These are phyloP conservation scores for Mionectes macconnelli DNA, from an alignment of 2,113 vertebrate genomes.

Conservation along the genomic window DNA sequence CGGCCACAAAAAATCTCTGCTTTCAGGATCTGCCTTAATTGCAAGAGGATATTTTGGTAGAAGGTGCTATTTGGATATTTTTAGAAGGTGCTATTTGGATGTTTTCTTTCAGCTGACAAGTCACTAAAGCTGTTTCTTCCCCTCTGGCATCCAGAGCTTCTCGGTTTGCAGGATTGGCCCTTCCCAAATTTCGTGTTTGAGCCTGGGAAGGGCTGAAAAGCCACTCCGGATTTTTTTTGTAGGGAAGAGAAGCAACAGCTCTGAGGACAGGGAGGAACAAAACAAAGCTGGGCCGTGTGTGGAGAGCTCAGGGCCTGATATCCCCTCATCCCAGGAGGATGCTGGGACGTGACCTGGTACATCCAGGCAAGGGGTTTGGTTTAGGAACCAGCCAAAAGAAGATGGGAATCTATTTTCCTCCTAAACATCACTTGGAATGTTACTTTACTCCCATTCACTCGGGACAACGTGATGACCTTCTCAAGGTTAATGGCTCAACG, in stretches of 20 bases:
- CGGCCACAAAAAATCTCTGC: background rate
- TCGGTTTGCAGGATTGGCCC: background rate
- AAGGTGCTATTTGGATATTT: background rate
- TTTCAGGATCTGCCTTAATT: background rate
- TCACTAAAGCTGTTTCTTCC: background rate
- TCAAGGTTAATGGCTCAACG: constrained; percentile 8
- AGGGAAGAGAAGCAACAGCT: background rate
- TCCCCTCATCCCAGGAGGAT: background rate
- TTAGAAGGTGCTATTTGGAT: background rate
- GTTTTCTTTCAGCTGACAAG: background rate
- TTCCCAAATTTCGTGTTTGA: background rate
- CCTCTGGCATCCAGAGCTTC: background rate
- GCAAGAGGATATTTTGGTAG: background rate
- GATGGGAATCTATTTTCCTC: background rate
- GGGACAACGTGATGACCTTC: background rate
- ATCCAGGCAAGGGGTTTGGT: background rate
- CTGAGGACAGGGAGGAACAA: background rate
- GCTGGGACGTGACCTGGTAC: background rate
- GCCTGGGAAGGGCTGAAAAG: background rate
- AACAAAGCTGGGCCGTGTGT: background rate
- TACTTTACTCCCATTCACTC: background rate
- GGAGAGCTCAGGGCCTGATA: background rate
- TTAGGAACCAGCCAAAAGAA: background rate
- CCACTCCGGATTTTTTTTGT: background rate
- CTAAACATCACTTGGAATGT: background rate